These are phyloP conservation scores for Pogonomyrmex californicus DNA, from an alignment of 1,140 invertebrate genomes.

Conservation along the genomic window DNA sequence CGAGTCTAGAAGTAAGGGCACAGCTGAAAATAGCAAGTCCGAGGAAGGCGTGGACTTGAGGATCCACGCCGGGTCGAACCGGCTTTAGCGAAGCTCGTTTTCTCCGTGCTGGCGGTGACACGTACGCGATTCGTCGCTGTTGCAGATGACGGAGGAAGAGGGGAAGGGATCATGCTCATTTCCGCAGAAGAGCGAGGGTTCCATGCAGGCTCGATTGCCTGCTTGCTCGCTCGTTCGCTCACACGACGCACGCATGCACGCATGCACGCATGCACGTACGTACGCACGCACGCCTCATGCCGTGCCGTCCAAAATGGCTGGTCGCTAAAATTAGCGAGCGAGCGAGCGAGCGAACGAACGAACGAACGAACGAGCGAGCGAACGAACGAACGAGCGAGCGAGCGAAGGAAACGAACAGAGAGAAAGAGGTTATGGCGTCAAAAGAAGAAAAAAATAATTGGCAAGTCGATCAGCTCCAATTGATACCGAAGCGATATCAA, in stretches of 20 bases:
- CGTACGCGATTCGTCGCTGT: background rate
- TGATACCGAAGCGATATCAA: background rate
- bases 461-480: background rate
- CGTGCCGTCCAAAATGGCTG: slow-evolving; percentile 83
- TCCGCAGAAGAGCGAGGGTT: slow-evolving; percentile 62
- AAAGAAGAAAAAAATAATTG: background rate
- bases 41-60: background rate
- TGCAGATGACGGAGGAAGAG: background rate
- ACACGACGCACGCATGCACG: background rate
- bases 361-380: slow-evolving; percentile 61
- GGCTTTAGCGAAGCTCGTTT: background rate
- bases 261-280: background rate
- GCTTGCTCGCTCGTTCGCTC: slow-evolving; percentile 25
- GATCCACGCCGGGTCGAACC: background rate
- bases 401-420: background rate
- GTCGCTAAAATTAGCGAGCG: slow-evolving; percentile 81
- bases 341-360: slow-evolving; percentile 55
- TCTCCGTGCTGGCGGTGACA: background rate
- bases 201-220: background rate
- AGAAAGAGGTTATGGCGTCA: slow-evolving; percentile 45
- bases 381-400: slow-evolving; percentile 39
- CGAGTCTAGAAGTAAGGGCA: background rate
- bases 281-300: slow-evolving; percentile 63
- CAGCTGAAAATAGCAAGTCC: slow-evolving; percentile 8
- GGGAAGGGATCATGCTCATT: slow-evolving; percentile 54